Base-by-base conservation (phyloP, 2,113 vertebrate species). In the Callionymus lyra region DNA sequence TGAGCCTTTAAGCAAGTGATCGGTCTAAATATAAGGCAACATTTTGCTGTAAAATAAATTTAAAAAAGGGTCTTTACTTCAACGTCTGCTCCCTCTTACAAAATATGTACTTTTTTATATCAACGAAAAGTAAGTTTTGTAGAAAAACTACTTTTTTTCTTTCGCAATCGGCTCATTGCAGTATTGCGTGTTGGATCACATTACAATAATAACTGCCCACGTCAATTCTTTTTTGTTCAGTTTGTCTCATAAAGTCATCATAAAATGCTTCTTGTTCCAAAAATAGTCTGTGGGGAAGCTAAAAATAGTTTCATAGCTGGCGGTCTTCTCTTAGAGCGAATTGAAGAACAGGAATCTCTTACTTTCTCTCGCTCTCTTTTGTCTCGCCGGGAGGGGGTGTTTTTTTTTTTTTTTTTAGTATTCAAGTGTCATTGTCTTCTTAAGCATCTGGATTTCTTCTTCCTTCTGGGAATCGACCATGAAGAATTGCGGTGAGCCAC, bases 181-280 rank as follows among this genome's bases (percentile, higher is more conserved):
- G 8, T 27, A 8, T 8, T 27, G 21, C 8, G 21, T 27, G 21
- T 27, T 27, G 21, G 21, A 27, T 27, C 21, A 5, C 21, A 5
- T 8, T 27, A 8, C 21, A n/a, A n/a, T n/a, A n/a, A n/a, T n/a
- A n/a, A n/a, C n/a, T n/a, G n/a, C n/a, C n/a, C n/a, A n/a, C n/a
- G n/a, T n/a, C n/a, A n/a, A n/a, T n/a, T n/a, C n/a, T n/a, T n/a
- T n/a, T n/a, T n/a, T n/a, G n/a, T n/a, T n/a, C 21, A 27, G 21
- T 27, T 27, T 27, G 21, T 27, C 21, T 27, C 21, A 27, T 27
- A 27, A 91, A 90, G 88, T 85, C 84, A 82, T 89, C 74, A 85
- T 91, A 82, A 93, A 90, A 84, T 87, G 84, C 80, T 87, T 85
- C 85, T n/a, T 80, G 84, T 81, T 78, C 92, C 95, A 97, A 95